A percentile compares a stretch with the other conserved stretches of the same genome.
phyloP scores from a whole-genome alignment of 2,888 invertebrate species.

The Coelinius sp. region DNA sequence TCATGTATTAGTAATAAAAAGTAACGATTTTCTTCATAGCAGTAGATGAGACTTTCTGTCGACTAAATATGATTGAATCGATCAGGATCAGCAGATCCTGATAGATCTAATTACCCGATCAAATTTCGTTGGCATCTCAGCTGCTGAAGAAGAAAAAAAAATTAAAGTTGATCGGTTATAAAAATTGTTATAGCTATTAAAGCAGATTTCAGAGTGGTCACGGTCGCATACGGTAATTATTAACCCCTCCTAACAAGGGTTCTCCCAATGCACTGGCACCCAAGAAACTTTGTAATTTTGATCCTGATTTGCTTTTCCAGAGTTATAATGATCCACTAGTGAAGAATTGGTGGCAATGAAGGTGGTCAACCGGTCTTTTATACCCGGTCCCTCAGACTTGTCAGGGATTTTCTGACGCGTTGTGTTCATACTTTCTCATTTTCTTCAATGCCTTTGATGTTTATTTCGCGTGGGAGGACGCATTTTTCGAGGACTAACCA shows the following conservation, averaged over 20 bases:
- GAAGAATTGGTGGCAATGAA: not conserved
- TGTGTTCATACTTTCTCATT: not conserved
- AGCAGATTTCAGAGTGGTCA: too few relatives aligned
- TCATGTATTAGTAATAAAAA: too few relatives aligned
- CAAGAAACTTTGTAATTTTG: conserved; percentile 20
- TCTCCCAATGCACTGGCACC: not conserved
- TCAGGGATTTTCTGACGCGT: not conserved
- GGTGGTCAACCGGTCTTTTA: not conserved
- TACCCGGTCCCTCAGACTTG: not conserved
- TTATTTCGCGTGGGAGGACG: not conserved
- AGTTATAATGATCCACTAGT: not conserved
- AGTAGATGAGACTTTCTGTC: too few relatives aligned
- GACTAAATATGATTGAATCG: too few relatives aligned
- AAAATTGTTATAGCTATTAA: too few relatives aligned
- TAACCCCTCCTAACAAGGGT: not conserved
- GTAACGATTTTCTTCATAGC: too few relatives aligned
- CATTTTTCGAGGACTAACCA: not conserved
- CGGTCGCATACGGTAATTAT: not conserved
- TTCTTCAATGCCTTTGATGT: not conserved
- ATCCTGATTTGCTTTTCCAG: not conserved
- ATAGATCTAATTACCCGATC: too few relatives aligned
- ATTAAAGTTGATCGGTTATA: too few relatives aligned
- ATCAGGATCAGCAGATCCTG: too few relatives aligned
- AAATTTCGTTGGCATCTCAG: too few relatives aligned
- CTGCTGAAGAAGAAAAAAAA: too few relatives aligned